A percentile compares a stretch with the other conserved stretches of the same genome.
phyloP scores from a whole-genome alignment of 37 sponge, comb jelly and placozoan genomes.

The Hexactinellida sp. region DNA sequence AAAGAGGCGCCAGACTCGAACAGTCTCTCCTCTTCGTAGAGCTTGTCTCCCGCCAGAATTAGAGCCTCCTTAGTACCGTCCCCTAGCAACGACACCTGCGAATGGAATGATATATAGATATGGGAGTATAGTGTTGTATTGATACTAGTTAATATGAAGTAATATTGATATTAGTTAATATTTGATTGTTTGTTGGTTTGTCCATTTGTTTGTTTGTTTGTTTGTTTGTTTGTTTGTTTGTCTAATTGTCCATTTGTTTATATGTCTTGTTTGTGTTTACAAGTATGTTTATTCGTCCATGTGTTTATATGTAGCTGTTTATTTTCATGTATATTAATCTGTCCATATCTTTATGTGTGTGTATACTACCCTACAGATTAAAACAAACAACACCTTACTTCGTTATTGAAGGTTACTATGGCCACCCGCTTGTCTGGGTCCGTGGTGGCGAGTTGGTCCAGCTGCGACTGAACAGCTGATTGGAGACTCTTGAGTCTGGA shows the following conservation, averaged over 20 bases:
- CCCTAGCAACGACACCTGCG: slow-evolving; percentile 57
- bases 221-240: not conserved
- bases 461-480: slow-evolving; percentile 70
- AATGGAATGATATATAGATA: not conserved
- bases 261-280: too few species aligned
- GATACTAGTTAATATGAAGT: too few species aligned
- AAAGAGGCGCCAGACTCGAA: slow-evolving; percentile 39
- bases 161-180: too few species aligned
- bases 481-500: slow-evolving; percentile 57
- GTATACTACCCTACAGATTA: not conserved
- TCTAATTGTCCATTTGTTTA: not conserved
- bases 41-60: slow-evolving; percentile 70
- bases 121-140: too few species aligned
- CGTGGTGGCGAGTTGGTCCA: slow-evolving; percentile 26
- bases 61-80: slow-evolving; percentile 44
- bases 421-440: slow-evolving; percentile 41
- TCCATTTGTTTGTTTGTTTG: not conserved
- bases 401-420: slow-evolving; percentile 65
- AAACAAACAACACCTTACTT: slow-evolving; percentile 23
- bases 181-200: not conserved
- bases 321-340: too few species aligned
- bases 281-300: too few species aligned
- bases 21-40: slow-evolving; percentile 33
- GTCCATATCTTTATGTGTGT: too few species aligned
- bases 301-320: too few species aligned